Evolutionary conservation across 1,140 invertebrate species (phyloP).

Genomic region (Phymorhynchus buccinoides): DNA sequence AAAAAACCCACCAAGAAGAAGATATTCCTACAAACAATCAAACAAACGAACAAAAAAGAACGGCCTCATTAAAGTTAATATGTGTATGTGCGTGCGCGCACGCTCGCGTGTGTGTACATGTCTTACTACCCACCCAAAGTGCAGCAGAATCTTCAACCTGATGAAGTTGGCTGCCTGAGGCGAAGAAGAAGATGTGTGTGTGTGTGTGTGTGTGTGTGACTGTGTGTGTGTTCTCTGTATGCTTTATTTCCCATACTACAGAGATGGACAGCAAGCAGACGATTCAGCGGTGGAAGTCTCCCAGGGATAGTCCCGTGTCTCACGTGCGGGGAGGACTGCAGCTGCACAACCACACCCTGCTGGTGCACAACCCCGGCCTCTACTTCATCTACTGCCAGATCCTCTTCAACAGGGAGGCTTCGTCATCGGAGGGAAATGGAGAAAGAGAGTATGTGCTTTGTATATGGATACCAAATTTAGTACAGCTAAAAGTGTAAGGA

Average conservation of each 20-base stretch:
- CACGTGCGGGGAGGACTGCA: constrained; percentile 15
- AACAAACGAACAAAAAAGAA: no score
- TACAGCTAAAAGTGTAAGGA: no score
- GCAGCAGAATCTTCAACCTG: no score
- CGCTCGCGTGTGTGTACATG: neutral
- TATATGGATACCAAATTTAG: no score
- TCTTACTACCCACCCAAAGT: neutral
- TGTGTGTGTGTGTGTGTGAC: neutral
- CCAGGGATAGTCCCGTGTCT: neutral
- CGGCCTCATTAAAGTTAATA: no score
- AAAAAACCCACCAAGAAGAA: no score
- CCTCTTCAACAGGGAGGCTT: constrained; percentile 20
- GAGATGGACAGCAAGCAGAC: neutral
- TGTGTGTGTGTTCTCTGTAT: neutral
- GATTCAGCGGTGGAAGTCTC: constrained; percentile 29
- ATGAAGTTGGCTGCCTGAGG: no score
- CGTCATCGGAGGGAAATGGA: no score
- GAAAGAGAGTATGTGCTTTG: no score
- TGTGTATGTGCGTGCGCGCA: no score
- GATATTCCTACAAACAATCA: no score
- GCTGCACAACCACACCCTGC: constrained; percentile 19
- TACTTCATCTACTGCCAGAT: constrained; percentile 40
- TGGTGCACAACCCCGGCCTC: neutral
- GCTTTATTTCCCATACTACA: neutral
- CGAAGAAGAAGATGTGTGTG: no score